These are phyloP conservation scores for Therioaphis trifolii DNA, from an alignment of 2,888 invertebrate species.

Conservation along the genomic window DNA sequence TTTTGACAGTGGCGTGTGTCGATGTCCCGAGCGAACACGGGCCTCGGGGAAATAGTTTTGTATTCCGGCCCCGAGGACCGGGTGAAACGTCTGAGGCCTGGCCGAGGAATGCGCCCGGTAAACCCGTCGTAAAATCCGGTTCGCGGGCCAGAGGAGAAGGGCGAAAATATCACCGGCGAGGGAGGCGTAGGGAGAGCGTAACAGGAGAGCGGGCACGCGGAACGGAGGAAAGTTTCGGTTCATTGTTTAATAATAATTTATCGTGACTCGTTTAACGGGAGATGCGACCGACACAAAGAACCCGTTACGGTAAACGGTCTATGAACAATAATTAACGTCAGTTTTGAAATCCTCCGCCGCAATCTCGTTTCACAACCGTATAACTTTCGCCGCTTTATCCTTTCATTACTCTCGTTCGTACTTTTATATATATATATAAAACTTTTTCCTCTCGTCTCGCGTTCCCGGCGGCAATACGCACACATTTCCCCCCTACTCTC, in stretches of 20 bases:
- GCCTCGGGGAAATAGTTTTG: too few species aligned
- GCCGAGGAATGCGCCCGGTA: too few species aligned
- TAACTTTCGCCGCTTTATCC: background rate
- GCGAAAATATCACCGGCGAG: background rate
- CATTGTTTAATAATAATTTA: slow-evolving; percentile 26
- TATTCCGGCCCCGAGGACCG: too few species aligned
- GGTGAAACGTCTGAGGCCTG: too few species aligned
- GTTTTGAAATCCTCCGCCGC: slow-evolving; percentile 6
- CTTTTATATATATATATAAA: background rate
- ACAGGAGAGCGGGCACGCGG: too few species aligned
- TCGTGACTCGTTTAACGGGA: background rate
- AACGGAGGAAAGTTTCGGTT: background rate
- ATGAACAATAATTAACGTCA: slow-evolving; percentile 40
- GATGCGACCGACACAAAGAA: background rate
- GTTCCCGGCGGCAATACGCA: background rate
- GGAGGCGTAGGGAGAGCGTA: too few species aligned
- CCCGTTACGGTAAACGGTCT: slow-evolving; percentile 16
- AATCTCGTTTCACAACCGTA: background rate
- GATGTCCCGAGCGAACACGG: too few species aligned
- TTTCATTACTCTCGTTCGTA: background rate
- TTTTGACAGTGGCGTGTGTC: too few species aligned
- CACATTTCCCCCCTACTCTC: background rate
- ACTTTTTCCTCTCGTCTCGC: background rate
- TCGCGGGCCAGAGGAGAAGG: too few species aligned
- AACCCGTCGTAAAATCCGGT: too few species aligned